Evolutionary conservation across 1,140 invertebrate species (phyloP).

Genomic region (Copidosoma floridanum): DNA sequence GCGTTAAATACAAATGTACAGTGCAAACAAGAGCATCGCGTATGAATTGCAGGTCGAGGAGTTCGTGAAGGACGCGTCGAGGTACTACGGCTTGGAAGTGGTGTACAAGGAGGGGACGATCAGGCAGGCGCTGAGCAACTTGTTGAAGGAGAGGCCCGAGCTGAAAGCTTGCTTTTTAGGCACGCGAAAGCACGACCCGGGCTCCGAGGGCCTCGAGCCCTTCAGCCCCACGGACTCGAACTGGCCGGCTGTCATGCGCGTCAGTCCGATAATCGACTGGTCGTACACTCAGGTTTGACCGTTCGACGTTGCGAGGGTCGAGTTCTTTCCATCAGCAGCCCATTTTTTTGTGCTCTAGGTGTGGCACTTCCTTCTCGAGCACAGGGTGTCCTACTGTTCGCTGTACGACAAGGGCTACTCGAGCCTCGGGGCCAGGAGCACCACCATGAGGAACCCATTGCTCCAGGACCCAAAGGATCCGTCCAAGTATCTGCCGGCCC

Average conservation of each 20-base stretch:
- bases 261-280: slow-evolving; percentile 89
- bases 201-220: slow-evolving; percentile 63
- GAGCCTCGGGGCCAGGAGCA: slow-evolving; percentile 76
- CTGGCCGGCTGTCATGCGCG: slow-evolving; percentile 86
- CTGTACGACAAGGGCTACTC: slow-evolving; percentile 90
- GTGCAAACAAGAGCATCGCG: neutral
- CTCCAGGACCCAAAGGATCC: slow-evolving; percentile 58
- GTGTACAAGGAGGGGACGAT: slow-evolving; percentile 70
- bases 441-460: slow-evolving; percentile 78
- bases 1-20: too few species aligned
- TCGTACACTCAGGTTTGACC: slow-evolving; percentile 74
- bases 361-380: slow-evolving; percentile 80
- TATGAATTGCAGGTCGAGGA: slow-evolving; percentile 70
- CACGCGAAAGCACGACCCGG: slow-evolving; percentile 80
- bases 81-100: slow-evolving; percentile 73
- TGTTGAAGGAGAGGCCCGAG: slow-evolving; percentile 64
- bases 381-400: slow-evolving; percentile 82
- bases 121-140: slow-evolving; percentile 64
- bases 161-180: slow-evolving; percentile 88
- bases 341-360: slow-evolving; percentile 56
- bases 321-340: neutral
- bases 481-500: slow-evolving; percentile 73
- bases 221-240: slow-evolving; percentile 68
- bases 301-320: too few species aligned
- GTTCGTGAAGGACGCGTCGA: slow-evolving; percentile 72